Conservation (phyloP, 2,113 vertebrate species). For the Gyps fulvus region DNA sequence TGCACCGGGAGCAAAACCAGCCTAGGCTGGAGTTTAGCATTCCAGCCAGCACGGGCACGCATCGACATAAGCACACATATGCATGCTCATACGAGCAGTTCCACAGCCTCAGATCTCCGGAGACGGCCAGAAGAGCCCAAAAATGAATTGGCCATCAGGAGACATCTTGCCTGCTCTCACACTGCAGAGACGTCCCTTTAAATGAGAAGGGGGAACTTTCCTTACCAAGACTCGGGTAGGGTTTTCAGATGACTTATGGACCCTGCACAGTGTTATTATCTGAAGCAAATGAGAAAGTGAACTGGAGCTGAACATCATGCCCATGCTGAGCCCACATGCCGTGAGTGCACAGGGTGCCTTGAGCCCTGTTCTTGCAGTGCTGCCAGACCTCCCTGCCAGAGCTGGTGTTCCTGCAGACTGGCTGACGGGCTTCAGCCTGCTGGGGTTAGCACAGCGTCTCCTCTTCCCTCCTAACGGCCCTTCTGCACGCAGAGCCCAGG, state of each 20-base stretch:
- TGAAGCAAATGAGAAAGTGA: neutral
- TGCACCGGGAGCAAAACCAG: accelerated
- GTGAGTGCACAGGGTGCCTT: neutral
- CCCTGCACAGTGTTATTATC: neutral
- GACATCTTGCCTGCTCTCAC: neutral
- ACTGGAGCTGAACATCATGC: neutral
- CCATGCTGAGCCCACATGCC: neutral
- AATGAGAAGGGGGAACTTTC: neutral
- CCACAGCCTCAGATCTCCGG: neutral
- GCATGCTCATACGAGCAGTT: neutral
- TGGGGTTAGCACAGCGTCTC: neutral
- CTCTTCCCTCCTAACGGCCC: neutral
- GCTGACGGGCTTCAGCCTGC: neutral
- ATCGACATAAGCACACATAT: neutral
- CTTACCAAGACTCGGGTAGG: neutral
- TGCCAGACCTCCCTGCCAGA: neutral
- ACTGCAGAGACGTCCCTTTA: neutral
- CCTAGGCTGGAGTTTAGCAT: neutral
- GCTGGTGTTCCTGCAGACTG: neutral
- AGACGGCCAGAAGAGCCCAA: neutral
- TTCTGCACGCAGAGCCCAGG: neutral
- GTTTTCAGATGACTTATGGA: neutral
- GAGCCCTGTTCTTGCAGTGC: neutral
- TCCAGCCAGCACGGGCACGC: neutral
- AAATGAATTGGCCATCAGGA: neutral